Percentiles rank a stretch among this genome's conserved stretches.
Conservation (phyloP, 1,140 invertebrate species). For the Pogonomyrmex barbatus region DNA sequence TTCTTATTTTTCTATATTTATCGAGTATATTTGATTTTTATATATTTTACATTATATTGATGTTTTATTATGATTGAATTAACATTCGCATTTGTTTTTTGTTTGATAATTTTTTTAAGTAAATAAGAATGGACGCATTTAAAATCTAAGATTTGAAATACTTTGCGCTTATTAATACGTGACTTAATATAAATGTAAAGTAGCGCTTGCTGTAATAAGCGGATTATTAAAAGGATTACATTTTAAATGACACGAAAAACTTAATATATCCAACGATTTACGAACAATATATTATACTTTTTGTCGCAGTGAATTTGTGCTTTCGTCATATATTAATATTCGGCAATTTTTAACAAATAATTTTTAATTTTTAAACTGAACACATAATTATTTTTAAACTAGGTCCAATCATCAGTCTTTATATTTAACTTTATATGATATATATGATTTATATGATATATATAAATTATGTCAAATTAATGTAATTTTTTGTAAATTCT, state of each 20-base stretch:
- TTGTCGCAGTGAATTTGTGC: background rate
- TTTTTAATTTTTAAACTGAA: constrained; percentile 12
- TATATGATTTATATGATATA: background rate
- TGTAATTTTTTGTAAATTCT: background rate
- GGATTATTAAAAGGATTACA: constrained; percentile 53
- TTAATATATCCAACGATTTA: background rate
- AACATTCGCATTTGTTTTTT: background rate
- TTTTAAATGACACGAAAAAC: constrained; percentile 36
- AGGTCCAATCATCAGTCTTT: background rate
- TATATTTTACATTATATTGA: background rate
- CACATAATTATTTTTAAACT: background rate
- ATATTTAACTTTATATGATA: background rate
- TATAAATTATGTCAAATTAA: background rate
- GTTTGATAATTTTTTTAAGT: background rate
- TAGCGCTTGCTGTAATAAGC: constrained; percentile 37
- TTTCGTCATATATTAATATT: constrained; percentile 8
- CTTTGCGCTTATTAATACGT: background rate
- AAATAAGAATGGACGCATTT: background rate
- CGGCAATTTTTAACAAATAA: background rate
- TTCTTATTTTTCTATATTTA: background rate
- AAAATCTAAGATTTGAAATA: constrained; percentile 20
- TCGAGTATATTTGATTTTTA: background rate
- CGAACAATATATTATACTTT: constrained; percentile 1
- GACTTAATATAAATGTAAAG: constrained; percentile 32
- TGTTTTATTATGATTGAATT: background rate